phyloP scores from a whole-genome alignment of 2,113 vertebrate genomes.

The Calyptommatus sinebrachiatus region DNA sequence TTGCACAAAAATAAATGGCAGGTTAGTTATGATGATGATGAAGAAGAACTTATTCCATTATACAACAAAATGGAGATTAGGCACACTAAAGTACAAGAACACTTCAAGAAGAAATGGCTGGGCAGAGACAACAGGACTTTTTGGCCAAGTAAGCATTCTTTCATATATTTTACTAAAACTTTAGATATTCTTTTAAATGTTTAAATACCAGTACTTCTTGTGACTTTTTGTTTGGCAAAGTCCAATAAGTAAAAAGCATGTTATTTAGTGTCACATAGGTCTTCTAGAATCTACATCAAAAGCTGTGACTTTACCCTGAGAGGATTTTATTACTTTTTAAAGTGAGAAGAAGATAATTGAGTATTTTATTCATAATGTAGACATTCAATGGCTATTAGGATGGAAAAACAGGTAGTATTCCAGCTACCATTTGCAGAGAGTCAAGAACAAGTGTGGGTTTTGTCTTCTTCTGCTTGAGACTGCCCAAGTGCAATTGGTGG shows the following conservation, averaged over 20 bases:
- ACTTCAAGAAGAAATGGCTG: constrained; percentile 74
- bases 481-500: too few relatives aligned
- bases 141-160: constrained; percentile 79
- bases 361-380: neutral
- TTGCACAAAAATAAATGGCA: constrained; percentile 72
- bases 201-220: neutral
- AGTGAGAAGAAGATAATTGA: neutral
- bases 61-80: constrained; percentile 77
- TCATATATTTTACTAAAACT: neutral
- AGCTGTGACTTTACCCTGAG: constrained; percentile 15
- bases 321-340: constrained; percentile 38
- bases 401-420: too few relatives aligned
- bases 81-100: constrained; percentile 63
- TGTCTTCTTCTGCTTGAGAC: too few relatives aligned
- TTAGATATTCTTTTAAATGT: neutral
- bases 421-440: too few relatives aligned
- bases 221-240: too few relatives aligned
- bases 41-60: constrained; percentile 67
- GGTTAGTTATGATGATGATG: constrained; percentile 72
- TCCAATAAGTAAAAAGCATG: neutral
- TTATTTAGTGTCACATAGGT: neutral
- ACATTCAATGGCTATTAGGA: too few relatives aligned
- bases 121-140: constrained; percentile 74
- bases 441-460: too few relatives aligned
- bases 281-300: constrained; percentile 23